A percentile compares a stretch with the other conserved stretches of the same genome.
phyloP scores from a whole-genome alignment of 2,888 invertebrate species.

The Drosophila villosipedis region DNA sequence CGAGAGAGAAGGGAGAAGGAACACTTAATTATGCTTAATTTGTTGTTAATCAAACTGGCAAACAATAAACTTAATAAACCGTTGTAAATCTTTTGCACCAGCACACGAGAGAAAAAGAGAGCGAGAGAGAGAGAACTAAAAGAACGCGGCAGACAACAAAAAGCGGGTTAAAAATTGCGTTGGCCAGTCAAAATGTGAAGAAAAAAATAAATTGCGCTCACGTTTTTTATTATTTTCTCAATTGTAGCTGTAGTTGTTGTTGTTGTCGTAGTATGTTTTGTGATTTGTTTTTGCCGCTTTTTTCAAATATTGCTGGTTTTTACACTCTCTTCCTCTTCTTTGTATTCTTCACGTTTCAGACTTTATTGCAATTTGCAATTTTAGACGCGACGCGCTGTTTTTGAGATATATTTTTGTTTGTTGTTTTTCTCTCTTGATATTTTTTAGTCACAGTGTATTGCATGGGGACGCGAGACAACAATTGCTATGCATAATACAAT shows the following conservation, averaged over 20 bases:
- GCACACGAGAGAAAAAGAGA: slow-evolving; percentile 14
- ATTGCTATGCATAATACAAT: slow-evolving; percentile 49
- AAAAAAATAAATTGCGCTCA: slow-evolving; percentile 56
- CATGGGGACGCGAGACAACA: slow-evolving; percentile 41
- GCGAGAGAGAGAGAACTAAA: slow-evolving; percentile 25
- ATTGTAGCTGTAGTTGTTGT: slow-evolving; percentile 51
- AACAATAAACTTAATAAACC: slow-evolving; percentile 59
- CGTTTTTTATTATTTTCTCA: slow-evolving; percentile 50
- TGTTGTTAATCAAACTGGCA: slow-evolving; percentile 73
- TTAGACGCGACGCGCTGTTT: slow-evolving; percentile 56
- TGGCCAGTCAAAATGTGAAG: slow-evolving; percentile 43
- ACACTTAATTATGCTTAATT: slow-evolving; percentile 73
- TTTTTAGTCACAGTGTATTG: slow-evolving; percentile 47
- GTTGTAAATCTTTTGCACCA: slow-evolving; percentile 48
- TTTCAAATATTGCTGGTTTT: slow-evolving; percentile 55
- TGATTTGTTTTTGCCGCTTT: slow-evolving; percentile 63
- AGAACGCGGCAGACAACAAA: slow-evolving; percentile 59
- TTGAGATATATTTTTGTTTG: slow-evolving; percentile 18
- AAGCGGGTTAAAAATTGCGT: slow-evolving; percentile 43
- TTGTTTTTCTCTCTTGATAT: neutral
- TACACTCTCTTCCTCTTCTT: slow-evolving; percentile 53
- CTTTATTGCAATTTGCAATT: slow-evolving; percentile 63
- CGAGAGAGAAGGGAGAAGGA: slow-evolving; percentile 24
- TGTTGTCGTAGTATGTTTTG: slow-evolving; percentile 20
- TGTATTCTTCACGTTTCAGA: slow-evolving; percentile 55